phyloP scores from a whole-genome alignment of 2,888 invertebrate species.

The Trissolcus japonicus region DNA sequence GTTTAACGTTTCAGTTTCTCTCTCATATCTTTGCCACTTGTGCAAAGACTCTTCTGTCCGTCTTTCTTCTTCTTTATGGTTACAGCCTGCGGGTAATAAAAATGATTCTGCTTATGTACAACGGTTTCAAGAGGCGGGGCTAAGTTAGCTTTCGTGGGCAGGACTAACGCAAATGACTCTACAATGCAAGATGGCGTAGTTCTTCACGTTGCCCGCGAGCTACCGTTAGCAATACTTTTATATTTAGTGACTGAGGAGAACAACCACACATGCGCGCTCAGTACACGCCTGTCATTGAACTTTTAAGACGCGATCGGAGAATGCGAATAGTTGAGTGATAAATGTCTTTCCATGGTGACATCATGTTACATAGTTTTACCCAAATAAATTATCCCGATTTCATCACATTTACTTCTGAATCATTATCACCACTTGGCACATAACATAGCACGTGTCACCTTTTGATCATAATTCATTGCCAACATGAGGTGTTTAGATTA shows the following conservation, averaged over 20 bases:
- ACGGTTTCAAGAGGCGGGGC: slow-evolving; percentile 77
- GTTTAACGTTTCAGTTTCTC: slow-evolving; percentile 10
- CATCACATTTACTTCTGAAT: slow-evolving; percentile 35
- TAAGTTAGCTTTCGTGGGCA: slow-evolving; percentile 77
- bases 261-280: slow-evolving; percentile 46
- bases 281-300: slow-evolving; percentile 44
- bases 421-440: slow-evolving; percentile 34
- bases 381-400: slow-evolving; percentile 42
- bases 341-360: slow-evolving; percentile 41
- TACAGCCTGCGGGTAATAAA: slow-evolving; percentile 76
- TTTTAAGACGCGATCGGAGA: slow-evolving; percentile 44
- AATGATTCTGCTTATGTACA: slow-evolving; percentile 76
- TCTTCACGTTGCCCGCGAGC: slow-evolving; percentile 65
- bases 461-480: slow-evolving; percentile 26
- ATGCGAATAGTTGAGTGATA: slow-evolving; percentile 43
- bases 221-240: slow-evolving; percentile 65
- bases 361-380: slow-evolving; percentile 32
- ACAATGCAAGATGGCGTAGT: slow-evolving; percentile 78
- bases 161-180: slow-evolving; percentile 78
- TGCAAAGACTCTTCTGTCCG: slow-evolving; percentile 55
- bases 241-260: slow-evolving; percentile 70
- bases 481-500: slow-evolving; percentile 16
- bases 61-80: slow-evolving; percentile 73
- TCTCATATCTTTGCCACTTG: slow-evolving; percentile 35
- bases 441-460: slow-evolving; percentile 32